A percentile compares a stretch with the other conserved stretches of the same genome.
Conservation (phyloP, 2,797 vertebrate genomes). For the Hippopotamyrus pictus region DNA sequence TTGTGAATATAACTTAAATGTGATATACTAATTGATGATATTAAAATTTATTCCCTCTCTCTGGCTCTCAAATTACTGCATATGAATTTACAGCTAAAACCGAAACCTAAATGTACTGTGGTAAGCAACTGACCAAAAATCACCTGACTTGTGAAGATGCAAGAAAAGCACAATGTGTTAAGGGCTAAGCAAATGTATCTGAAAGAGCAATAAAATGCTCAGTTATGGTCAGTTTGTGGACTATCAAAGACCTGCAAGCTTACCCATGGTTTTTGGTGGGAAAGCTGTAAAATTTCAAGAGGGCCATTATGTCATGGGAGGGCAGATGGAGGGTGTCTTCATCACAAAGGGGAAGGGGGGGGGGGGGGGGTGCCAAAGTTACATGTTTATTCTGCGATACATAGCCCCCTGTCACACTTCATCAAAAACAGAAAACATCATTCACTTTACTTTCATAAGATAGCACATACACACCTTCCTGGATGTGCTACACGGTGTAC, state of each 20-base stretch:
- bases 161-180: background rate
- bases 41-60: background rate
- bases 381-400: background rate
- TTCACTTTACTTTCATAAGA: background rate
- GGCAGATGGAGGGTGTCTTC: constrained; percentile 35
- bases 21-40: background rate
- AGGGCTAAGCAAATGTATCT: background rate
- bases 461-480: background rate
- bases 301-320: background rate
- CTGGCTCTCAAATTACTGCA: background rate
- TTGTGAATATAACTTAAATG: background rate
- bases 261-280: background rate
- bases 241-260: background rate
- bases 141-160: background rate
- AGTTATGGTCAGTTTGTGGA: background rate
- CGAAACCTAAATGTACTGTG: background rate
- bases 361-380: background rate
- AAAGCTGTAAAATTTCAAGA: background rate
- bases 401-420: background rate
- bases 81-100: background rate
- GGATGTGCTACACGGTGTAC: background rate
- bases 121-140: background rate
- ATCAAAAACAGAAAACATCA: background rate
- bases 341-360: constrained; percentile 43
- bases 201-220: background rate